Base-by-base conservation (phyloP, 2,113 vertebrate genomes). In the Cacatua alba region DNA sequence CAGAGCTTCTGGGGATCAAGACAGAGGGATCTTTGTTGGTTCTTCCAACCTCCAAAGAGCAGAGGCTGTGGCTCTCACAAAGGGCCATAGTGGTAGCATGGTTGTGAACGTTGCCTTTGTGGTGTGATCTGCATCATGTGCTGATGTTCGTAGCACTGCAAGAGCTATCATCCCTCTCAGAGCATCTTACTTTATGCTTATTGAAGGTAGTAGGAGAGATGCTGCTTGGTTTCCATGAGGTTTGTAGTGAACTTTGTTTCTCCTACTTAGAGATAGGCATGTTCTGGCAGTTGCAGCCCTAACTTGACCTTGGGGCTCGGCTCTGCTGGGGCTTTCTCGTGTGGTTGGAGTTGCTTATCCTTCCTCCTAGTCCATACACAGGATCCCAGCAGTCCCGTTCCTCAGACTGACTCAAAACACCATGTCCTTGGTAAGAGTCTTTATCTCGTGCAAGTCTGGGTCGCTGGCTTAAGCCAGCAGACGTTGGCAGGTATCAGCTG, bases 141-240 rank as follows among this genome's bases (percentile, higher is more conserved):
- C 51, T 88, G 0, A 0, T 1, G 2, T 53, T 39, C 31, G 65
- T 23, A 18, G 31, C 10, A 1, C 12, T 31, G 21, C 13, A 23
- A 64, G 51, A 71, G 64, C n/a, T 35, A 2, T 28, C 48, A 24
- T 6, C 49, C 19, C 15, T 69, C 31, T 19, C 28, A 13, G 35
- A 75, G 28, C 17, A 11, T 43, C 37, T 71, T n/a, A 1, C 57
- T 77, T 79, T 15, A n/a, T 37, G 31, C 29, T 57, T 21, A 15
- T 2, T 23, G 55, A 37, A 57, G 60, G 55, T 16, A 9, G 39
- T 8, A 43, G 76, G 35, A 86, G 79, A 62, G 78, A 23, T 51
- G 37, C 44, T 39, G 35, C 55, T 67, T 67, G 28, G 21, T 60
- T 88, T 86, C 69, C 26, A 3, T 20, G 11, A 59, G 24, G 49